phyloP scores from a whole-genome alignment of 2,797 vertebrate genomes.

The Melanogrammus aeglefinus region DNA sequence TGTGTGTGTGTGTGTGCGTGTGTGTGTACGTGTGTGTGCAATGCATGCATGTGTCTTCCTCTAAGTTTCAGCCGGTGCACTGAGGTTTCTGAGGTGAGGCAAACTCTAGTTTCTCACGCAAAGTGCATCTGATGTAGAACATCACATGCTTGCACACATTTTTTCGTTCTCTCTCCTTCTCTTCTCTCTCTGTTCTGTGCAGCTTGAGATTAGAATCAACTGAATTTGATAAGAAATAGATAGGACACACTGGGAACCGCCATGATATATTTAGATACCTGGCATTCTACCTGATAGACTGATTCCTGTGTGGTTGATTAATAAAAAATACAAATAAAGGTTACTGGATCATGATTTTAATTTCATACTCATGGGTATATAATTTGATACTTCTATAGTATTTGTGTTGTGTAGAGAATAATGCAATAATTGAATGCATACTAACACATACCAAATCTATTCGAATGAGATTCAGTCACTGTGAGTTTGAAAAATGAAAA shows the following conservation, averaged over 20 bases:
- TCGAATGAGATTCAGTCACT: slow-evolving; percentile 48
- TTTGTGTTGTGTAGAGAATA: neutral
- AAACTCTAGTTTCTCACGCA: slow-evolving; percentile 68
- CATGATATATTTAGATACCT: neutral
- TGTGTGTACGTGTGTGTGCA: slow-evolving; percentile 8
- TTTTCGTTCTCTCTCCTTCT: slow-evolving; percentile 24
- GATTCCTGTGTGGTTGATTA: too few species aligned
- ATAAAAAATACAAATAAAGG: neutral
- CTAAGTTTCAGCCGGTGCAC: slow-evolving; percentile 46
- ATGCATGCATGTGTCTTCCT: slow-evolving; percentile 34
- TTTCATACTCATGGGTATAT: neutral
- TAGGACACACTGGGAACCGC: neutral
- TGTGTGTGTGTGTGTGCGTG: slow-evolving; percentile 21
- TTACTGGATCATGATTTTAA: neutral
- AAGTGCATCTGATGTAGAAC: slow-evolving; percentile 68
- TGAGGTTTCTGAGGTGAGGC: slow-evolving; percentile 75
- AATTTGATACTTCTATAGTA: slow-evolving; percentile 11
- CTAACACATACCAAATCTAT: slow-evolving; percentile 34
- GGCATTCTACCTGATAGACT: neutral
- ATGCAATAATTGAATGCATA: neutral
- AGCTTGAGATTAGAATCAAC: slow-evolving; percentile 3
- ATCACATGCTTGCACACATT: slow-evolving; percentile 57
- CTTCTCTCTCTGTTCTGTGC: slow-evolving; percentile 39
- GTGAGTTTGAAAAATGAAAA: slow-evolving; percentile 42
- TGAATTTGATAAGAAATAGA: neutral